phyloP scores from a whole-genome alignment of 2,888 invertebrate species.

The Xestia sexstrigata region DNA sequence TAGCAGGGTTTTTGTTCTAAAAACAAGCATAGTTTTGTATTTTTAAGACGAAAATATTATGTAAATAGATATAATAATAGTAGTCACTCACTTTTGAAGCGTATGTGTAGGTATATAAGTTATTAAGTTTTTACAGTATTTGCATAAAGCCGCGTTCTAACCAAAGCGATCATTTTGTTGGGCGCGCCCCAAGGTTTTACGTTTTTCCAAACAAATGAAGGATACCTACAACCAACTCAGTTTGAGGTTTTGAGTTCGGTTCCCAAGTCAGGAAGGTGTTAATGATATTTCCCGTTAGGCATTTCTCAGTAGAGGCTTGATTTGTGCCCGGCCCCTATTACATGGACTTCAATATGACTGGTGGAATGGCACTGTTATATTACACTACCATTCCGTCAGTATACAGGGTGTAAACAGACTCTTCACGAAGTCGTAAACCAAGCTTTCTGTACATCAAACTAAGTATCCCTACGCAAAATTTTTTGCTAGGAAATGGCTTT shows the following conservation, averaged over 20 bases:
- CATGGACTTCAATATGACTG: neutral
- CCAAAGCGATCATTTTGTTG: neutral
- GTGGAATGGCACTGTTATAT: neutral
- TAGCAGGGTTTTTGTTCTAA: constrained; percentile 26
- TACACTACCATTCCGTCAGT: too few relatives aligned
- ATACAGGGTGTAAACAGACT: too few relatives aligned
- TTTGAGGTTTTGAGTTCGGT: neutral
- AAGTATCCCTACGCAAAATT: too few relatives aligned
- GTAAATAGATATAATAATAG: constrained; percentile 6
- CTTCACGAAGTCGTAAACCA: too few relatives aligned
- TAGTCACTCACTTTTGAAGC: constrained; percentile 6
- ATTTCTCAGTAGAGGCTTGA: too few relatives aligned
- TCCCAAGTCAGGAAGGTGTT: neutral
- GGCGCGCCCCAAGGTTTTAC: too few relatives aligned
- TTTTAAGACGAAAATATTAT: constrained; percentile 9
- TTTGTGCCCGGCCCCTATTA: too few relatives aligned
- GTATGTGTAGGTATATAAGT: neutral
- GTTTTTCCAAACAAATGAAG: neutral
- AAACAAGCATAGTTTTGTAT: constrained; percentile 28
- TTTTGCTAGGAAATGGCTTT: too few relatives aligned
- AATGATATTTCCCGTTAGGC: neutral
- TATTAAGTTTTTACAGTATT: neutral
- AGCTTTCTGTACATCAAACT: too few relatives aligned
- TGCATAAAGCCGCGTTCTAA: neutral
- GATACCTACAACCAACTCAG: neutral